Evolutionary conservation across 2,888 invertebrate species (phyloP).

Genomic region (Ptilodon capucinus): DNA sequence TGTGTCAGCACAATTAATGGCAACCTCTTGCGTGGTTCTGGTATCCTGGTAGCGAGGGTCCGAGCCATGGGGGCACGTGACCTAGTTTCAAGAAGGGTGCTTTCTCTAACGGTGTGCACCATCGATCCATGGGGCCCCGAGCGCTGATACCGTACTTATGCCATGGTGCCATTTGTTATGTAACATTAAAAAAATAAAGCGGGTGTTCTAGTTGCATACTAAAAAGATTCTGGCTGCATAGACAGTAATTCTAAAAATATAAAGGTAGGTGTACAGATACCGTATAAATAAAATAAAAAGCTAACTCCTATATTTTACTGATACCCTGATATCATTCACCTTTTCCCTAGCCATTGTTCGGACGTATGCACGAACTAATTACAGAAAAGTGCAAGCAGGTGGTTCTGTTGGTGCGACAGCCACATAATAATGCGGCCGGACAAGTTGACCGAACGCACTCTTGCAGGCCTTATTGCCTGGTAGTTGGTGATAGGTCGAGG

Average conservation of each 20-base stretch:
- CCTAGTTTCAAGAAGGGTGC: conserved; percentile 70
- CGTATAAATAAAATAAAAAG: background rate
- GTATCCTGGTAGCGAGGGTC: conserved; percentile 62
- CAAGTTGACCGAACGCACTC: conserved; percentile 19
- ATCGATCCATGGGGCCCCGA: conserved; percentile 66
- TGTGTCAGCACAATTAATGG: conserved; percentile 28
- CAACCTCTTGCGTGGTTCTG: conserved; percentile 32
- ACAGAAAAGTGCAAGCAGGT: conserved; percentile 33
- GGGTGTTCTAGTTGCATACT: too few relatives aligned
- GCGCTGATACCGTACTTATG: conserved; percentile 24
- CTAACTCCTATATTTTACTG: conserved; percentile 11
- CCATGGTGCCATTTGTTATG: conserved; percentile 11
- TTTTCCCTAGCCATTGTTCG: conserved; percentile 23
- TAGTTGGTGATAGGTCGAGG: conserved; percentile 32
- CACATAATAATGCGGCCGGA: conserved; percentile 27
- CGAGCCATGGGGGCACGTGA: conserved; percentile 64
- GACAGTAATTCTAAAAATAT: too few relatives aligned
- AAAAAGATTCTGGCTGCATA: too few relatives aligned
- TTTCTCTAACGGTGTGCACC: conserved; percentile 54
- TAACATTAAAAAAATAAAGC: conserved; percentile 1
- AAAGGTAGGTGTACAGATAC: too few relatives aligned
- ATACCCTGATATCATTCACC: conserved; percentile 7
- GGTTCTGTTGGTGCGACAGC: conserved; percentile 23
- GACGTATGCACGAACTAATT: conserved; percentile 17
- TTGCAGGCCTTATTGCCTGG: conserved; percentile 23